Evolutionary conservation across 2,113 vertebrate species (phyloP).

Genomic region (Deroptyus accipitrinus): DNA sequence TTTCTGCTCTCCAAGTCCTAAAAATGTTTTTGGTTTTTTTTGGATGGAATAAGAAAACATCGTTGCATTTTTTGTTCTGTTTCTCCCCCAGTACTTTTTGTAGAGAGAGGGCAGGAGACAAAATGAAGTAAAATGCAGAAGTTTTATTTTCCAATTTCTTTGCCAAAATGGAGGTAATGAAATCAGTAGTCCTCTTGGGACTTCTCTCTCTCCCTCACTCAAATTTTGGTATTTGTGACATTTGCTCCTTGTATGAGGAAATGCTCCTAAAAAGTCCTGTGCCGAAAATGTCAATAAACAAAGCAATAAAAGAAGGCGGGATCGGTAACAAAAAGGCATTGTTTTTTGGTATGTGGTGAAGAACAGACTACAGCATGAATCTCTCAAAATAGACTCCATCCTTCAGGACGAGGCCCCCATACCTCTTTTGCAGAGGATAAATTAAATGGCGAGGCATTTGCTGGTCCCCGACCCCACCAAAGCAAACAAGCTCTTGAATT

Average conservation of each 20-base stretch:
- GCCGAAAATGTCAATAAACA: conserved; percentile 77
- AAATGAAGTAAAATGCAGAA: conserved; percentile 33
- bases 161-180: conserved; percentile 53
- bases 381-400: conserved; percentile 75
- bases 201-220: conserved; percentile 4
- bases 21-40: neutral
- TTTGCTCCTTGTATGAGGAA: conserved; percentile 77
- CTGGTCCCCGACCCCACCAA: conserved; percentile 63
- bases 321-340: conserved; percentile 76
- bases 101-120: neutral
- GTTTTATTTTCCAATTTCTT: conserved; percentile 36
- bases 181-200: conserved; percentile 32
- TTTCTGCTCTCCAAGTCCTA: conserved; percentile 22
- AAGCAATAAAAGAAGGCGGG: conserved; percentile 67
- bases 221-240: conserved; percentile 74
- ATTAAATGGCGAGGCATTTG: conserved; percentile 45
- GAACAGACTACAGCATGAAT: conserved; percentile 51
- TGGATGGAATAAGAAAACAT: neutral
- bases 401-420: conserved; percentile 9
- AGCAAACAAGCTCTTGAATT: conserved; percentile 78
- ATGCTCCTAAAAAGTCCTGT: conserved; percentile 65
- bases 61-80: neutral
- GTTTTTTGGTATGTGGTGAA: conserved; percentile 68
- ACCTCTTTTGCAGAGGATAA: conserved; percentile 33
- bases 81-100: neutral